Base-by-base conservation (phyloP, 2,888 invertebrate species). In the Rhaphigaster nebulosa region DNA sequence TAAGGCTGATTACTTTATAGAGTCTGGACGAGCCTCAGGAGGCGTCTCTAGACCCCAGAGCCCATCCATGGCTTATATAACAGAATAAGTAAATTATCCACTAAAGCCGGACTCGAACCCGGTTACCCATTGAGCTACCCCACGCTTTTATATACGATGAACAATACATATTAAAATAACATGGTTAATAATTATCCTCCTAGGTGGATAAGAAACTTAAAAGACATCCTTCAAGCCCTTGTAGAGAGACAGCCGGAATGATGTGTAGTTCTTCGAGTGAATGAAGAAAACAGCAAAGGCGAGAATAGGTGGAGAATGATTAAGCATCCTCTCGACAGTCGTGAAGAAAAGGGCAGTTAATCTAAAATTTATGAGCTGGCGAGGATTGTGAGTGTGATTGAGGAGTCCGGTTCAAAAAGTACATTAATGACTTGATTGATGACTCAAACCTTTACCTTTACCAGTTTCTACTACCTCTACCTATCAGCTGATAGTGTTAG, bases 361-460 rank as follows among this genome's bases (percentile, higher is more conserved):
- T 84, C 45, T 84, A 50, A 84, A 84, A 84, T 84, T 80, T 84
- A 84, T 84, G 84, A 45, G 84, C 26, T 26, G 15, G 15, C 13
- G n/a, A 10, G 26, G n/a, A 41, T 26, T 41, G 15, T 76, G 70
- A 38, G 18, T 65, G 70, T 38, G n/a, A n/a, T n/a, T n/a, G n/a
- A n/a, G n/a, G 38, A 15, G 12, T 15, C 52, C 12, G 15, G 18
- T n/a, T 26, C 45, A 45, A 84, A 84, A 84, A 84, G 84, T 84
- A 41, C 84, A n/a, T 84, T 84, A 84, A 84, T 84, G 84, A 45
- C 84, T 84, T 84, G 84, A 84, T 84, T 84, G 84, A 84, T 84
- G 45, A 84, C 15, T 0, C 18, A 12, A 12, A 13, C 6, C 26
- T 26, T 56, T 26, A 65, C 65, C 29, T 65, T 65, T 65, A 65